Evolutionary conservation across 2,888 invertebrate genomes (phyloP).

Genomic region (Ypsolopha sequella): DNA sequence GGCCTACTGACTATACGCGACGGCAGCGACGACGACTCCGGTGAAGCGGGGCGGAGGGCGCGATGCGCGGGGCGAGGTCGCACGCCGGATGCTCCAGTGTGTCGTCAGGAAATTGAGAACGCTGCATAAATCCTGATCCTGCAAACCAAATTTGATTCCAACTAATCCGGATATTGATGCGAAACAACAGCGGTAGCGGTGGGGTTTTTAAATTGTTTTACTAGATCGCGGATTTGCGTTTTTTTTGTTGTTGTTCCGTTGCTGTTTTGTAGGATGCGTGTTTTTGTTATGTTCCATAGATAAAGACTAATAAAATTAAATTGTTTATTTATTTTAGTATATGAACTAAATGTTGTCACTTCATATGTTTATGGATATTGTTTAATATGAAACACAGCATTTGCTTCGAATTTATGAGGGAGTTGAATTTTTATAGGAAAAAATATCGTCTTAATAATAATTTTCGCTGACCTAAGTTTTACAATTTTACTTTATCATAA

Average conservation of each 20-base stretch:
- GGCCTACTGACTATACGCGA: too few relatives aligned
- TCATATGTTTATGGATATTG: too few relatives aligned
- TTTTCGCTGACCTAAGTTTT: too few relatives aligned
- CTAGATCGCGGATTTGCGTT: neutral
- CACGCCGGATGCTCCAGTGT: conserved; percentile 58
- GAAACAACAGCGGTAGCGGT: conserved; percentile 41
- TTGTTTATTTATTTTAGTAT: too few relatives aligned
- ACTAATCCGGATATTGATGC: conserved; percentile 69
- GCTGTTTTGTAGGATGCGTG: neutral
- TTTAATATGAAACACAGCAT: too few relatives aligned
- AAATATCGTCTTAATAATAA: too few relatives aligned
- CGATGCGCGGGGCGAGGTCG: neutral
- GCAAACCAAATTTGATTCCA: conserved; percentile 66
- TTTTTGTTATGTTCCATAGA: too few relatives aligned
- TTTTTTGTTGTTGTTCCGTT: conserved; percentile 11
- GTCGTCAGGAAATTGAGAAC: conserved; percentile 69
- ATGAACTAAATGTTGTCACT: too few relatives aligned
- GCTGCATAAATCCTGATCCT: conserved; percentile 66
- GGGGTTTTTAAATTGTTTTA: conserved; percentile 33
- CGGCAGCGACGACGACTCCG: conserved; percentile 4
- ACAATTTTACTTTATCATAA: too few relatives aligned
- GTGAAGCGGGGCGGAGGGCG: conserved; percentile 6
- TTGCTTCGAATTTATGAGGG: too few relatives aligned
- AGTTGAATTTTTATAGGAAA: too few relatives aligned
- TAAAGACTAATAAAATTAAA: too few relatives aligned